Evolutionary conservation across 2,888 invertebrate species (phyloP).

Genomic region (Dolichopus griseipennis): DNA sequence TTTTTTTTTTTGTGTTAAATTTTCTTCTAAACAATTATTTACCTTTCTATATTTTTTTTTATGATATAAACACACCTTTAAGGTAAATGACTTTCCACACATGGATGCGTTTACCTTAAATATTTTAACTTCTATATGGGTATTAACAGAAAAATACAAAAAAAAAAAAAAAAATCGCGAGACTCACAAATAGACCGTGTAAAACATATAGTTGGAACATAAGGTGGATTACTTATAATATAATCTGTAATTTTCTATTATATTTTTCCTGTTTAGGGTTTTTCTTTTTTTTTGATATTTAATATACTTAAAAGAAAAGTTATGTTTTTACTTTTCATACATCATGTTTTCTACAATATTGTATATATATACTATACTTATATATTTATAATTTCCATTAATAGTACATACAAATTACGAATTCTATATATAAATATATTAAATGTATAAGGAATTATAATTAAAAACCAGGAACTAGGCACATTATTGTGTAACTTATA

Average conservation of each 20-base stretch:
- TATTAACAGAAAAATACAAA: not conserved
- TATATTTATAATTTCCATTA: too few species aligned
- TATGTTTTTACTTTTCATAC: too few species aligned
- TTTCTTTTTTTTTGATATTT: too few species aligned
- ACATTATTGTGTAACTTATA: not conserved
- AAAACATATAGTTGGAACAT: not conserved
- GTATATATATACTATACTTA: too few species aligned
- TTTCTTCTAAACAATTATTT: too few species aligned
- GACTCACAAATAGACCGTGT: not conserved
- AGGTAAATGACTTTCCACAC: not conserved
- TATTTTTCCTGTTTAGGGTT: not conserved
- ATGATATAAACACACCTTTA: not conserved
- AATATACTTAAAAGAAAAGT: too few species aligned
- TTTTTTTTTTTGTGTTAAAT: too few species aligned
- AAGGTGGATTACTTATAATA: not conserved
- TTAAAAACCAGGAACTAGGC: conserved; percentile 5
- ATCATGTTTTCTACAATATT: too few species aligned
- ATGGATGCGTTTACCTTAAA: not conserved
- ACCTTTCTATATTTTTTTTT: not conserved
- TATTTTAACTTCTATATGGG: not conserved
- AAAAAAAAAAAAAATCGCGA: not conserved
- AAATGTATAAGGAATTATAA: not conserved
- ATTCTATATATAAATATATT: too few species aligned
- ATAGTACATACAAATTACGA: not conserved
- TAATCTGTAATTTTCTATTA: not conserved